Conservation (phyloP, 2,797 vertebrate genomes). For the Loriculus beryllinus region DNA sequence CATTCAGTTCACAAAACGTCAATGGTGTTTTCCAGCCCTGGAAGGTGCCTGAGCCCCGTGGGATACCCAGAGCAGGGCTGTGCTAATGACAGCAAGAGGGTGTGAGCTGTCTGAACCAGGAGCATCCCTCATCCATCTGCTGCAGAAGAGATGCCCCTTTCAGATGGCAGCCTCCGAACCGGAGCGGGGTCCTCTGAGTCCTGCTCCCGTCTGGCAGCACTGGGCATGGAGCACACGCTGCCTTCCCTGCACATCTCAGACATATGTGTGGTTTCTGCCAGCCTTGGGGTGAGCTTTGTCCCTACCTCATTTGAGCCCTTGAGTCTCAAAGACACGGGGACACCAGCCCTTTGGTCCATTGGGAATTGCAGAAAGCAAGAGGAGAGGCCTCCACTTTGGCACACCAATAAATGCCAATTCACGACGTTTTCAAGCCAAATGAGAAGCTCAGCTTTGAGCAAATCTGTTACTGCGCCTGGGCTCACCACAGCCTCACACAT, state of each 20-base stretch:
- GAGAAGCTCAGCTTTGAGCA: background rate
- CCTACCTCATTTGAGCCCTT: background rate
- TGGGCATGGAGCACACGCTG: background rate
- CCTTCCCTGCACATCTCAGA: background rate
- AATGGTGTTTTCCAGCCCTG: conserved; percentile 24
- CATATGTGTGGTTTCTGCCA: rapidly evolving
- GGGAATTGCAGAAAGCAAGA: rapidly evolving
- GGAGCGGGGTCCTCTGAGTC: background rate
- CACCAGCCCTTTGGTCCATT: rapidly evolving
- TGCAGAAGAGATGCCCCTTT: background rate
- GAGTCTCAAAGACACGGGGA: rapidly evolving
- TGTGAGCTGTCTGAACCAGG: background rate
- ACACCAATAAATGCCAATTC: background rate
- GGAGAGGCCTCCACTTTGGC: no score
- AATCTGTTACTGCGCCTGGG: background rate
- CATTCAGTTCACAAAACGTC: conserved; percentile 3
- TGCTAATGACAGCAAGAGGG: background rate
- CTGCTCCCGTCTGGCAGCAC: background rate
- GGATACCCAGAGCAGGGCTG: background rate
- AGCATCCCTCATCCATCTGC: background rate
- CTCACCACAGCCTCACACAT: background rate
- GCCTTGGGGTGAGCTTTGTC: background rate
- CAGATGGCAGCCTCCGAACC: background rate
- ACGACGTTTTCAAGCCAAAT: rapidly evolving
- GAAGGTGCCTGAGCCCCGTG: background rate